Base-by-base conservation (phyloP, 2,888 invertebrate species). In the Ennomos erosarius region DNA sequence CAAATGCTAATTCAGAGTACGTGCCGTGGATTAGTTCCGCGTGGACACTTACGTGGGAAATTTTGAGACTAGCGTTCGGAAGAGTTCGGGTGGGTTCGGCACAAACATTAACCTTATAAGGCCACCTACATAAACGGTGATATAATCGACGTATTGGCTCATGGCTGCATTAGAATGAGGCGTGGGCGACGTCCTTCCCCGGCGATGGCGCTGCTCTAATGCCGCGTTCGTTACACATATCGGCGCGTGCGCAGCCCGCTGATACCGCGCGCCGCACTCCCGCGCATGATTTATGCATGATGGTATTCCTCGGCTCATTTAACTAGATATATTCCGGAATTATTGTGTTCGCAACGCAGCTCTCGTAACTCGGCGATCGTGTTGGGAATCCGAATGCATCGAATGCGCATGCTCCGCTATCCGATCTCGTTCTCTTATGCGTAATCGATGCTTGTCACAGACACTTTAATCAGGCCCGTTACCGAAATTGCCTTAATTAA, bases 101-200 rank as follows among this genome's bases (percentile, higher is more conserved):
- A 46, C 86, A 76, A 85, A 85, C 87, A 90, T 90, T 89, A 88
- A 87, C 90, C 90, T 90, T 90, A 89, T 90, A 90, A 83, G 90
- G 90, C 88, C 87, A 87, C 90, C 90, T 90, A 90, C 90, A 86
- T 85, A 81, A 82, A 78, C 83, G 87, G 86, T 89, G 90, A 90
- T 89, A 89, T 89, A 90, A 90, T 87, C 87, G 78, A 67, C 68
- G 79, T 81, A 81, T 84, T 84, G 84, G 83, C 79, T 85, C 84
- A 85, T 78, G 79, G 81, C 74, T 79, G 83, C 71, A 76, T 77
- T 77, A 71, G 71, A 73, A 71, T 70, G 68, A 71, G 61, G 84
- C 81, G 90, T 89, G 85, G 90, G 90, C 77, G 81, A 79, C 81
- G 90, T 88, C 88, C 88, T 89, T 88, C 87, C 81, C 76, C 76